phyloP scores from a whole-genome alignment of 2,797 vertebrate species.

The Peromyscus melanophrys region DNA sequence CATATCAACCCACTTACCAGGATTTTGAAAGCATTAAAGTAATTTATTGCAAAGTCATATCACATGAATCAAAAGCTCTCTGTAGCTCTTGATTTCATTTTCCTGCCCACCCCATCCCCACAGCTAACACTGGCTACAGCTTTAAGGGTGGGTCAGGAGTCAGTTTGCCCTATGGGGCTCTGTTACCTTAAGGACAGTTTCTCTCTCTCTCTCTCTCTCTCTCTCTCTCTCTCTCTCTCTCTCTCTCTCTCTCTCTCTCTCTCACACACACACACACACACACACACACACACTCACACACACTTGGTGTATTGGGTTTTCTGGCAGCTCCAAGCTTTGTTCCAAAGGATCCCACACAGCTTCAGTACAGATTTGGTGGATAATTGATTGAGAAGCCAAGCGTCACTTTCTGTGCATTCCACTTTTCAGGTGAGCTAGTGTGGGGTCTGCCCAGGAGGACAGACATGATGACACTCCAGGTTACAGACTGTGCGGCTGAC shows the following conservation, averaged over 20 bases:
- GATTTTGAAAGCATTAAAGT: conserved; percentile 70
- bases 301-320: conserved; percentile 37
- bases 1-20: conserved; percentile 73
- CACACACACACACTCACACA: too few relatives aligned
- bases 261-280: too few relatives aligned
- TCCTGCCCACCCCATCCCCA: background rate
- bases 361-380: background rate
- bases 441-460: background rate
- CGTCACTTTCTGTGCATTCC: background rate
- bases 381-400: background rate
- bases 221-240: too few relatives aligned
- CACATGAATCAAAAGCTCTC: conserved; percentile 69
- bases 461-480: background rate
- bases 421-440: background rate
- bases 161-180: conserved; percentile 41
- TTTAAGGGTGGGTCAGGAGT: conserved; percentile 16
- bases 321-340: conserved; percentile 17
- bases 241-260: too few relatives aligned
- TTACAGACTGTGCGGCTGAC: background rate
- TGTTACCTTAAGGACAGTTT: conserved; percentile 60
- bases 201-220: too few relatives aligned
- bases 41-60: conserved; percentile 72
- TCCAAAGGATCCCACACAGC: conserved; percentile 14
- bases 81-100: conserved; percentile 56
- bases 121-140: background rate